A percentile compares a stretch with the other conserved stretches of the same genome.
Evolutionary conservation across 2,113 vertebrate genomes (phyloP).

Genomic region (Fukomys damarensis): DNA sequence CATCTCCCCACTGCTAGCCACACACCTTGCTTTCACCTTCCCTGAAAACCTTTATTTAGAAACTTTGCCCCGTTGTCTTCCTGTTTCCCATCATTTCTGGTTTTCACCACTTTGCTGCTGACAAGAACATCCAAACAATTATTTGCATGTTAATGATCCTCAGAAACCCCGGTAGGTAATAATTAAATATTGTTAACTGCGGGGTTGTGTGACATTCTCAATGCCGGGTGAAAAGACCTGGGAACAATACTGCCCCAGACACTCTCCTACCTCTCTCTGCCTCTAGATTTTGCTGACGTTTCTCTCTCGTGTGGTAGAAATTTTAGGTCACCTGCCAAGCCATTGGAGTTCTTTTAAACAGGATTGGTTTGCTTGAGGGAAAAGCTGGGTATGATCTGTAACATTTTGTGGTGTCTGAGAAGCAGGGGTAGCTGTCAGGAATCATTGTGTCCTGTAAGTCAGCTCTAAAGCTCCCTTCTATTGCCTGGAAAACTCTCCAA

Average conservation of each 20-base stretch:
- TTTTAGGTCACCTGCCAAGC: neutral
- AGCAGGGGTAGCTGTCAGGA: no score
- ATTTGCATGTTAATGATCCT: slow-evolving; percentile 65
- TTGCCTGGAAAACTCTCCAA: slow-evolving; percentile 45
- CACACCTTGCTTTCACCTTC: neutral
- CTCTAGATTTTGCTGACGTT: slow-evolving; percentile 9
- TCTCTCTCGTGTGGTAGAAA: slow-evolving; percentile 26
- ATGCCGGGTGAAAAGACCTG: slow-evolving; percentile 30
- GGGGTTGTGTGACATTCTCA: slow-evolving; percentile 43
- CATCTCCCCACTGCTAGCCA: neutral
- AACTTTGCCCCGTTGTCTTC: slow-evolving; percentile 61
- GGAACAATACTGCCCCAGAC: slow-evolving; percentile 27
- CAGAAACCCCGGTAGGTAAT: slow-evolving; percentile 53
- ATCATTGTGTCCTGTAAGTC: neutral
- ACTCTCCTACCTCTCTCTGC: slow-evolving; percentile 33
- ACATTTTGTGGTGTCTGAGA: no score
- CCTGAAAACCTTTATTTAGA: slow-evolving; percentile 43
- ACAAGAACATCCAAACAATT: slow-evolving; percentile 54
- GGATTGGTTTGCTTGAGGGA: neutral
- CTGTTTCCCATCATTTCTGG: slow-evolving; percentile 57
- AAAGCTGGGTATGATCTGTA: neutral
- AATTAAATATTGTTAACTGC: slow-evolving; percentile 75
- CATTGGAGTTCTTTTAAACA: neutral
- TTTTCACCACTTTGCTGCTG: slow-evolving; percentile 56
- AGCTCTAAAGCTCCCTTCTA: neutral